Conservation (phyloP, 2,888 invertebrate genomes). For the Taphrorychus bicolor region DNA sequence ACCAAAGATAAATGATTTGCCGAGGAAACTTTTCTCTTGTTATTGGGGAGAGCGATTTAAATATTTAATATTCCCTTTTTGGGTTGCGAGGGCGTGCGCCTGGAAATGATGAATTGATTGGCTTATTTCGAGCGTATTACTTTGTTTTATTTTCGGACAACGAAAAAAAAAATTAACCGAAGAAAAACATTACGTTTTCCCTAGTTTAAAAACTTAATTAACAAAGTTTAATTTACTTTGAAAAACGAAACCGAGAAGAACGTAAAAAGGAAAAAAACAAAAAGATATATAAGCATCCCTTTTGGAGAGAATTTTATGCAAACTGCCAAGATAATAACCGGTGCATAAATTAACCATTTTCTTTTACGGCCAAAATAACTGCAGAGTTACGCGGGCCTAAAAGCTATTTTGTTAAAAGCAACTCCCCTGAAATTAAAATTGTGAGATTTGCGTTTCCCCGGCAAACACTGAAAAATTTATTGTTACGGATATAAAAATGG, state of each 20-base stretch:
- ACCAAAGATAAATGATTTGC: constrained; percentile 41
- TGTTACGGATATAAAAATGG: constrained; percentile 34
- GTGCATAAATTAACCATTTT: constrained; percentile 52
- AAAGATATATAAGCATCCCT: constrained; percentile 42
- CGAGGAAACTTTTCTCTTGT: constrained; percentile 30
- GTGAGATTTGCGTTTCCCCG: constrained; percentile 39
- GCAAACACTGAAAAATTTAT: constrained; percentile 40
- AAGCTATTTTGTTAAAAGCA: constrained; percentile 43
- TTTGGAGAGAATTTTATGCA: constrained; percentile 45
- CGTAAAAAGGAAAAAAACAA: constrained; percentile 36
- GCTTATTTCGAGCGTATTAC: neutral
- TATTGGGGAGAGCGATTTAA: constrained; percentile 26
- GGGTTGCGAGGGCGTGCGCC: neutral
- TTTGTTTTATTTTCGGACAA: neutral
- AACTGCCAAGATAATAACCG: constrained; percentile 50
- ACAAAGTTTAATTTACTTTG: constrained; percentile 43
- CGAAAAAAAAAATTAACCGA: neutral
- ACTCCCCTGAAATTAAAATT: constrained; percentile 42
- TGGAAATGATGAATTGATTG: neutral
- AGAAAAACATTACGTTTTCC: constrained; percentile 26
- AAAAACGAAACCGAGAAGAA: constrained; percentile 39
- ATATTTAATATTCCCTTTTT: constrained; percentile 33
- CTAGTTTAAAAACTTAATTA: constrained; percentile 41
- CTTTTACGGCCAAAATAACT: constrained; percentile 47
- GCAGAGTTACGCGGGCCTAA: constrained; percentile 42